A percentile compares a stretch with the other conserved stretches of the same genome.
These are phyloP conservation scores for Ochropleura leucogaster DNA, from an alignment of 2,888 invertebrate genomes.

Conservation along the genomic window DNA sequence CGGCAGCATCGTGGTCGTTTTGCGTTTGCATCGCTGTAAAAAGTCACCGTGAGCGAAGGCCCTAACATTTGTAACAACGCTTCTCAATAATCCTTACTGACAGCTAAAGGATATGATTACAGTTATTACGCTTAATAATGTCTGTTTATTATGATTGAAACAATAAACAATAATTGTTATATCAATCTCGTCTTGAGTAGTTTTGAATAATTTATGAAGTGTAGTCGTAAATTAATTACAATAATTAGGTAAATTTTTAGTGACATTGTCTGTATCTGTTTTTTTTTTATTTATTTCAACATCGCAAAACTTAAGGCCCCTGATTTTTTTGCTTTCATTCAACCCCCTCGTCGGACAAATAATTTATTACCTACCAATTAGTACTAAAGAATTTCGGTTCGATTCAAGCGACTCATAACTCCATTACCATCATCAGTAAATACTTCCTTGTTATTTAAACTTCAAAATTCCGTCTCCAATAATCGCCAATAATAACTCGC, in stretches of 20 bases:
- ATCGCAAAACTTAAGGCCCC: not conserved
- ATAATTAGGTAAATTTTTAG: slow-evolving; percentile 14
- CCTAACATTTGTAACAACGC: slow-evolving; percentile 36
- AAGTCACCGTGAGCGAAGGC: not conserved
- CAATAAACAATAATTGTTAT: slow-evolving; percentile 52
- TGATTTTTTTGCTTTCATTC: not conserved
- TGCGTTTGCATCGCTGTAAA: not conserved
- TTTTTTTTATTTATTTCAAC: not conserved
- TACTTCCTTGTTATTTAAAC: slow-evolving; percentile 58
- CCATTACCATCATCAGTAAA: slow-evolving; percentile 35
- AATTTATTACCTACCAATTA: slow-evolving; percentile 11
- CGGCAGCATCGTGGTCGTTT: too few species aligned
- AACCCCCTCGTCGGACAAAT: not conserved
- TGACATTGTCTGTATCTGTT: not conserved
- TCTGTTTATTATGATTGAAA: slow-evolving; percentile 59
- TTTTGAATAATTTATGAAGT: slow-evolving; percentile 32
- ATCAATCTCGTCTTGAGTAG: slow-evolving; percentile 22
- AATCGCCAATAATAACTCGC: slow-evolving; percentile 59
- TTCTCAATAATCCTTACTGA: slow-evolving; percentile 53
- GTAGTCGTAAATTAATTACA: slow-evolving; percentile 15
- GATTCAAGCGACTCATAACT: slow-evolving; percentile 38
- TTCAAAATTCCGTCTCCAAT: slow-evolving; percentile 57
- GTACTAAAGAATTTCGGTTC: not conserved
- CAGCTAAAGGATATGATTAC: slow-evolving; percentile 48
- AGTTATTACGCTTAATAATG: slow-evolving; percentile 50